A percentile compares a stretch with the other conserved stretches of the same genome.
phyloP scores from a whole-genome alignment of 2,113 vertebrate genomes.

The Crotalus horridus region DNA sequence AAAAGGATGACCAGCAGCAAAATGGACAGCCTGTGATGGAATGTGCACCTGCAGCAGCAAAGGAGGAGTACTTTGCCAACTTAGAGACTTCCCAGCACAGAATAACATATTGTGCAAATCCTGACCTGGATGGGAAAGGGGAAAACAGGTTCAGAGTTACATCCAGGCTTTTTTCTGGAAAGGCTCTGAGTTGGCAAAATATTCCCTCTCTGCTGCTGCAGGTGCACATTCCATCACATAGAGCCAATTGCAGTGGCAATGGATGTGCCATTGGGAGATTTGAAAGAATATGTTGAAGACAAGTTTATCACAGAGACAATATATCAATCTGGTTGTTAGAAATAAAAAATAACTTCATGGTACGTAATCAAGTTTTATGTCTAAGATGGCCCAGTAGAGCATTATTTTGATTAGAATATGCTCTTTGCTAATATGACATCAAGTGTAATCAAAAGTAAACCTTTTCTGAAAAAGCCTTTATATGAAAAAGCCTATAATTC shows the following conservation, averaged over 20 bases:
- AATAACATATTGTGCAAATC: background rate
- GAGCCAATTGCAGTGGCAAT: background rate
- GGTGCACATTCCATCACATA: background rate
- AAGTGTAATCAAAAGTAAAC: background rate
- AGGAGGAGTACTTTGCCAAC: too few species aligned
- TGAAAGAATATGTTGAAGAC: background rate
- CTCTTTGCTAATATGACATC: background rate
- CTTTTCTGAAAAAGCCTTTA: slow-evolving; percentile 12
- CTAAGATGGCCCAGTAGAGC: background rate
- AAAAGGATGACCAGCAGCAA: background rate
- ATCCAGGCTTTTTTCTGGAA: background rate
- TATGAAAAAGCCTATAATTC: background rate
- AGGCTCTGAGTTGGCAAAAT: background rate
- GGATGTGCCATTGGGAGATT: background rate
- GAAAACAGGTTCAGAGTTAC: background rate
- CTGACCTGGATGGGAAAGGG: background rate
- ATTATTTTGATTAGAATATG: background rate
- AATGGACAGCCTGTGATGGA: background rate
- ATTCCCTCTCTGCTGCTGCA: background rate
- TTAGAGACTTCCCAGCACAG: background rate
- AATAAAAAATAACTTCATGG: background rate
- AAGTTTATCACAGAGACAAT: background rate
- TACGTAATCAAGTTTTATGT: background rate
- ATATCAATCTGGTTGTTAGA: background rate
- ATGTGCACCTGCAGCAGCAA: too few species aligned